These are phyloP conservation scores for Andrena trimmerana DNA, from an alignment of 2,888 invertebrate genomes.

Conservation along the genomic window DNA sequence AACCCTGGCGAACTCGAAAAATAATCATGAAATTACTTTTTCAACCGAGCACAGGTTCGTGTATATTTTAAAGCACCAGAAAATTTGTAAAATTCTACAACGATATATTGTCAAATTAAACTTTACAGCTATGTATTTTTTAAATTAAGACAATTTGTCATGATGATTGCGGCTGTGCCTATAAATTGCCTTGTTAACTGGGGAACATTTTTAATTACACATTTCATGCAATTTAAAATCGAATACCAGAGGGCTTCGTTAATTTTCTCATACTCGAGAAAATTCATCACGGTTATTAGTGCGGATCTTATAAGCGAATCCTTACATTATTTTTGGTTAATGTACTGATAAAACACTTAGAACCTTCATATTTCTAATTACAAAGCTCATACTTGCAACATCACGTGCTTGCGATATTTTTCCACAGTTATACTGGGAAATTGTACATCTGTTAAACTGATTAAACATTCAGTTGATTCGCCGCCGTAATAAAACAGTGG, in stretches of 20 bases:
- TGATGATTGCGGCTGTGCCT: background rate
- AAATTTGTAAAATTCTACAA: background rate
- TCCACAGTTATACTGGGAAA: background rate
- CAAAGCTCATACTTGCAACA: background rate
- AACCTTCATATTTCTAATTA: background rate
- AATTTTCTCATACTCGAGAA: slow-evolving; percentile 6
- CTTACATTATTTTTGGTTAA: background rate
- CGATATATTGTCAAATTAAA: background rate
- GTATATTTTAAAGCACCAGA: background rate
- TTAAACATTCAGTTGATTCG: background rate
- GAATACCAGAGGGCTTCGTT: background rate
- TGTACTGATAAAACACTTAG: background rate
- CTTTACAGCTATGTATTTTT: background rate
- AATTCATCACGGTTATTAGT: slow-evolving; percentile 13
- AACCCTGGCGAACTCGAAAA: slow-evolving; percentile 29
- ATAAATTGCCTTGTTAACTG: background rate
- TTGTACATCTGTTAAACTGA: background rate
- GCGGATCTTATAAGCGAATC: background rate
- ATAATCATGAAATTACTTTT: slow-evolving; percentile 8
- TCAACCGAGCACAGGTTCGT: background rate
- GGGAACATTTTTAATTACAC: background rate
- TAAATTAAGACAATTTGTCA: background rate
- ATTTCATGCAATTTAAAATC: background rate
- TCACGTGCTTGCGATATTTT: background rate
- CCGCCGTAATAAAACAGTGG: background rate